Base-by-base conservation (phyloP, 2,113 vertebrate species). In the Pampusana beccarii region DNA sequence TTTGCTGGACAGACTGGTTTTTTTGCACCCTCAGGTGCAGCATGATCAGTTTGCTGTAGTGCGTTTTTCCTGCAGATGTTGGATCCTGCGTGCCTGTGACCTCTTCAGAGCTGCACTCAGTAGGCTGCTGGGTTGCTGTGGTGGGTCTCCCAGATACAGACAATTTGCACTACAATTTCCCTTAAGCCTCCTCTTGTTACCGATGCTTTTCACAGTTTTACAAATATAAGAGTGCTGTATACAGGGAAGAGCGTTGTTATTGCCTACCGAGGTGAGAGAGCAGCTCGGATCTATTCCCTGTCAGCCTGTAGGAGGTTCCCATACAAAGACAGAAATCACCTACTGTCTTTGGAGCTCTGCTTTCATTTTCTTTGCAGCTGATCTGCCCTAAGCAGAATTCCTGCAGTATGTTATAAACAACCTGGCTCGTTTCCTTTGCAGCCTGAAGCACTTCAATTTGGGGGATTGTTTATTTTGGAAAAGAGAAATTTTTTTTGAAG, bases 301-400 rank as follows among this genome's bases (percentile, higher is more conserved):
- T 69, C 71, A 73, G 36, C 4, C 81, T 70, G 25, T 50, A 57
- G 67, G 33, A 57, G 74, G 71, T 86, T 88, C 80, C 80, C 12
- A 7, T 83, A 31, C 42, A 70, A 34, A 92, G 91, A 44, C 24
- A 87, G 42, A 53, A 44, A 86, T 83, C 75, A 42, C 64, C 60
- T 40, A 2, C 74, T 51, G 46, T 51, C 60, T 93, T 42, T 71
- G 64, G 60, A 93, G 92, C 64, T 88, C 56, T 60, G 50, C 84
- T 66, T 96, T 77, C 64, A 51, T 94, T 90, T 92, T 78, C 69
- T 94, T 60, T 86, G 92, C 96, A 96, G 95, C 86, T 95, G 95
- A 57, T 74, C 81, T 92, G 93, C 93, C 88, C 48, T 44, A 20
- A 90, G 95, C 95, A 95, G 88, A 61, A 94, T 94, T 97, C 92